Evolutionary conservation across 1,140 invertebrate species (phyloP), one percentile per base, ranked within the genome.

Genomic region (Scaptodrosophila lebanonensis): DNA sequence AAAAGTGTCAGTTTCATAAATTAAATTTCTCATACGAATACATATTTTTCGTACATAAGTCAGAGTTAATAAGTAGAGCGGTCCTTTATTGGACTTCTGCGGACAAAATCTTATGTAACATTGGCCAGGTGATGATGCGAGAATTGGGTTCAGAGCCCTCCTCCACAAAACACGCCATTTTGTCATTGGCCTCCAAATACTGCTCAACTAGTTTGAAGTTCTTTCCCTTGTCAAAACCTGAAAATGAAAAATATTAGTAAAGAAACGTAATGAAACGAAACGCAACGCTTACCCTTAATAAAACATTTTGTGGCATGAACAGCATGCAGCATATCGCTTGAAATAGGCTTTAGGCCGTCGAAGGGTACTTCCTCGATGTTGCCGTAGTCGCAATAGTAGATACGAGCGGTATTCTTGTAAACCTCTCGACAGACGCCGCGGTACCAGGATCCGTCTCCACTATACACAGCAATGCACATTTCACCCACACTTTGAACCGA

Each of bases 401-500:
- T 66, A 7, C 16, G 11, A 0, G 18, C 65, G 11, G 6, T 27
- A 2, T 66, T 9, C 12, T n/a, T 52, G 2, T 12, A 27, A 8
- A 66, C 11, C 8, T 36, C 18, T 2, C 35, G 20, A 12, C 73
- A 79, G 17, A 69, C 47, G 9, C 65, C 65, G 2, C 73, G 73
- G 12, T 79, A 82, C 75, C 73, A 79, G 0, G 4, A 2, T 2
- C 52, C 42, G 29, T 79, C 73, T 5, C 62, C 75, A 6, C 6
- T 5, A 29, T 35, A 79, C 2, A 58, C 7, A 1, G 54, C 18
- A 30, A 61, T 3, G 13, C 75, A 82, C 18, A 73, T 1, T 59
- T 79, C 73, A 0, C 61, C 60, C 44, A 82, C 29, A 6, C 73
- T n/a, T n/a, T n/a, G n/a, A n/a, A n/a, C n/a, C n/a, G n/a, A n/a